Evolutionary conservation across 2,888 invertebrate species (phyloP), one percentile per base, ranked within the genome.

Genomic region (Carterocephalus palaemon): DNA sequence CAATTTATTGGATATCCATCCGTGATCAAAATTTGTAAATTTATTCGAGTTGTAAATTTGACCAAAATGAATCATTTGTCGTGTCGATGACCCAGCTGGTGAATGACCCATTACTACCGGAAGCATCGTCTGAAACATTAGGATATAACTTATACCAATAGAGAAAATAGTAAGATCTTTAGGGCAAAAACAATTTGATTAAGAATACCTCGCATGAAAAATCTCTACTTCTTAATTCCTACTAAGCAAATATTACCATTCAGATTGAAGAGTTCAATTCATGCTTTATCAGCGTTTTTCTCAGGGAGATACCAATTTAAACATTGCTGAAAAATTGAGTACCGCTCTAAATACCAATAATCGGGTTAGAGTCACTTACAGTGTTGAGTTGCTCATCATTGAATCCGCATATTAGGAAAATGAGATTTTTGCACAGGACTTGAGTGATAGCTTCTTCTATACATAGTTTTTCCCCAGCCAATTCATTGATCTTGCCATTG

Each of bases 341-440:
- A n/a, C n/a, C n/a, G n/a, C n/a, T n/a, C n/a, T n/a, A n/a, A n/a
- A n/a, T n/a, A n/a, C n/a, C n/a, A n/a, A n/a, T n/a, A n/a, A n/a
- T n/a, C n/a, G n/a, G n/a, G n/a, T n/a, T n/a, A n/a, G n/a, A n/a
- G n/a, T n/a, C n/a, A 58, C 70, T 67, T 77, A 89, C 90, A 49
- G 64, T 66, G 62, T 90, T 88, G 0, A 89, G 54, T 54, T 89
- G 85, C 9, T 82, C 78, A 1, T 71, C 73, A 59, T 89, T 75
- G 49, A 79, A 89, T 2, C 91, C 91, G 58, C 84, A 86, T 1
- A 92, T 58, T 0, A 92, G 75, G 60, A 92, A 92, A 7, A 92
- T 62, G 0, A 90, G 53, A 57, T 91, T 91, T 1, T 80, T 79
- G 67, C 93, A 93, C 0, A 92, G 48, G 1, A 62, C 82, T 57